Percentiles rank a stretch among this genome's conserved stretches.
Evolutionary conservation across 2,113 vertebrate genomes (phyloP).

Genomic region (Callaeas wilsoni): DNA sequence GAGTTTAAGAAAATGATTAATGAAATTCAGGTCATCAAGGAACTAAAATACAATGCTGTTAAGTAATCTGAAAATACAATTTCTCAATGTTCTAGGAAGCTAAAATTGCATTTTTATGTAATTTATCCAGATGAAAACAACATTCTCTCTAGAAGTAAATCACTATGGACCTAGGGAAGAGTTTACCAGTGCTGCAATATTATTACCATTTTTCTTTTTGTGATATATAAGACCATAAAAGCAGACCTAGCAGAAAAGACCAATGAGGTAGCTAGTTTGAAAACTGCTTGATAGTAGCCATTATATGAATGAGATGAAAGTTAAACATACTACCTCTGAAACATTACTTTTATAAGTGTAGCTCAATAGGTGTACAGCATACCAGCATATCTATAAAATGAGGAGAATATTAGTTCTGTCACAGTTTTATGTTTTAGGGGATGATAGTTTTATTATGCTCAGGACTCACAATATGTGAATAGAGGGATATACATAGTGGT

Average conservation of each 20-base stretch:
- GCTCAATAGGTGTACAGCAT: background rate
- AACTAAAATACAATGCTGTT: background rate
- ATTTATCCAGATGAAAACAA: background rate
- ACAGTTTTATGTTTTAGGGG: background rate
- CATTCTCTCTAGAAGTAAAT: background rate
- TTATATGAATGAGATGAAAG: background rate
- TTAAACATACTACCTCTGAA: background rate
- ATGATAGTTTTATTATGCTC: background rate
- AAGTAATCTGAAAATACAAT: background rate
- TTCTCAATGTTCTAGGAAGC: background rate
- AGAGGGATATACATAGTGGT: background rate
- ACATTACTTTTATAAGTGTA: background rate
- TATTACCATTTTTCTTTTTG: background rate
- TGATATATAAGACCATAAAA: background rate
- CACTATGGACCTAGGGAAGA: background rate
- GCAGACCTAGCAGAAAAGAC: background rate
- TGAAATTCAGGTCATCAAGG: slow-evolving; percentile 19
- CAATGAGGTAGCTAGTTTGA: background rate
- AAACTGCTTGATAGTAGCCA: background rate
- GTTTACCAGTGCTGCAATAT: background rate
- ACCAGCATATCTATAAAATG: background rate
- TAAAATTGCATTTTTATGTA: background rate
- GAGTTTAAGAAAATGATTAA: background rate
- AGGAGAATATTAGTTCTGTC: background rate
- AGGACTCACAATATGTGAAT: background rate